Evolutionary conservation across 1,140 invertebrate species (phyloP).

Genomic region (Papilio dardanus): DNA sequence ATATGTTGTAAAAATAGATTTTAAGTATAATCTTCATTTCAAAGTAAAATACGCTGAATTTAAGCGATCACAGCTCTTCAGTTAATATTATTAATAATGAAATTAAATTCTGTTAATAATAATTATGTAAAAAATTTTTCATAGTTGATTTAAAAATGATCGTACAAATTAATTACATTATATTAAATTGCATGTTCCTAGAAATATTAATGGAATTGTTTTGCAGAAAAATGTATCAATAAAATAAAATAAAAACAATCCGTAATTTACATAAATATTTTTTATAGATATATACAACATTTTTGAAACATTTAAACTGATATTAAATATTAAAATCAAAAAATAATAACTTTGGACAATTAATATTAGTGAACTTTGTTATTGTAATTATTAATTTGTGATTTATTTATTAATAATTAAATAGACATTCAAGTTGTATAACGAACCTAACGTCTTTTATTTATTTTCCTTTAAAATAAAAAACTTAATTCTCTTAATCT

Average conservation of each 20-base stretch:
- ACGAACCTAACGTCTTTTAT: constrained; percentile 33
- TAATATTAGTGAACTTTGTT: constrained; percentile 41
- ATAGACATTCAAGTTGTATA: constrained; percentile 5
- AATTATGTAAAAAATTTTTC: too few relatives aligned
- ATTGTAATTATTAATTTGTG: constrained; percentile 37
- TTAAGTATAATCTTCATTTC: background rate
- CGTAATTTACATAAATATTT: too few relatives aligned
- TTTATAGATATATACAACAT: too few relatives aligned
- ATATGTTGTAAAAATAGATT: background rate
- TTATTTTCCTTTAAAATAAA: constrained; percentile 3
- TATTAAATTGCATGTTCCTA: too few relatives aligned
- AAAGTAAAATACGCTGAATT: background rate
- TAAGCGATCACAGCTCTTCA: too few relatives aligned
- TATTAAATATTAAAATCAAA: background rate
- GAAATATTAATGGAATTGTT: too few relatives aligned
- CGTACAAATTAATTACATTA: too few relatives aligned
- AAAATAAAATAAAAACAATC: too few relatives aligned
- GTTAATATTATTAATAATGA: background rate
- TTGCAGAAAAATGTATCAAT: too few relatives aligned
- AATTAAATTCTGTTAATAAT: background rate
- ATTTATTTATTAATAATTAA: constrained; percentile 44
- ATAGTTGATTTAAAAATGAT: too few relatives aligned
- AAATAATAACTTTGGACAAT: background rate
- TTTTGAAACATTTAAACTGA: too few relatives aligned
- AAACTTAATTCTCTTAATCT: background rate